Conservation (phyloP, 2,797 vertebrate genomes). For the Heliangelus exortis region DNA sequence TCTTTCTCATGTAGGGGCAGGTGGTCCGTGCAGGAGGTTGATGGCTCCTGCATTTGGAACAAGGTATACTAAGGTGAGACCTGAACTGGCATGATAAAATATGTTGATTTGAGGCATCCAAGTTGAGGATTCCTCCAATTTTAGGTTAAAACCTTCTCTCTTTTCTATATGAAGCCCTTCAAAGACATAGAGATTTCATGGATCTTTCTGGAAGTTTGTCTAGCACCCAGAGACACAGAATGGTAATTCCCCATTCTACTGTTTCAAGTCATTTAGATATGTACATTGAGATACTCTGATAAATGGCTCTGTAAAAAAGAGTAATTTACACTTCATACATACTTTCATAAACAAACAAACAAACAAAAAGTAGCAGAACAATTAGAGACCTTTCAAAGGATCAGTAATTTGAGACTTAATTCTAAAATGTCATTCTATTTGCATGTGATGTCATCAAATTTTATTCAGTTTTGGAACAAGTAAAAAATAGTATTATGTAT, state of each 20-base stretch:
- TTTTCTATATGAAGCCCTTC: background rate
- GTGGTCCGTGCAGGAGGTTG: background rate
- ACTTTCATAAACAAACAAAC: background rate
- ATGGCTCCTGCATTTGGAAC: background rate
- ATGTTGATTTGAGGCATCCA: accelerated
- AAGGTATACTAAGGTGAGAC: background rate
- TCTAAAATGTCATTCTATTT: background rate
- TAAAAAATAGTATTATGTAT: background rate
- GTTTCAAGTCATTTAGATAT: background rate
- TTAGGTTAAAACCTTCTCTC: background rate
- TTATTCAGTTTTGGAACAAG: background rate
- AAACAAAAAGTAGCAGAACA: background rate
- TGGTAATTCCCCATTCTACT: accelerated
- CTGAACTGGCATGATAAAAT: background rate
- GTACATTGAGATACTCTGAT: background rate
- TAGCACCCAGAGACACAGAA: accelerated
- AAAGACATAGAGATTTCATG: background rate
- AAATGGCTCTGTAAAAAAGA: background rate
- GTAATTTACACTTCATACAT: background rate
- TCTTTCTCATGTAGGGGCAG: background rate
- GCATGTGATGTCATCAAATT: background rate
- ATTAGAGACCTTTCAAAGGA: background rate
- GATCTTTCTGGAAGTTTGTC: background rate
- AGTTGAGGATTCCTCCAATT: background rate
- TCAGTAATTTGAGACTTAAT: background rate